These are phyloP conservation scores for Paralichthys olivaceus DNA, from an alignment of 2,113 vertebrate genomes.

Conservation along the genomic window DNA sequence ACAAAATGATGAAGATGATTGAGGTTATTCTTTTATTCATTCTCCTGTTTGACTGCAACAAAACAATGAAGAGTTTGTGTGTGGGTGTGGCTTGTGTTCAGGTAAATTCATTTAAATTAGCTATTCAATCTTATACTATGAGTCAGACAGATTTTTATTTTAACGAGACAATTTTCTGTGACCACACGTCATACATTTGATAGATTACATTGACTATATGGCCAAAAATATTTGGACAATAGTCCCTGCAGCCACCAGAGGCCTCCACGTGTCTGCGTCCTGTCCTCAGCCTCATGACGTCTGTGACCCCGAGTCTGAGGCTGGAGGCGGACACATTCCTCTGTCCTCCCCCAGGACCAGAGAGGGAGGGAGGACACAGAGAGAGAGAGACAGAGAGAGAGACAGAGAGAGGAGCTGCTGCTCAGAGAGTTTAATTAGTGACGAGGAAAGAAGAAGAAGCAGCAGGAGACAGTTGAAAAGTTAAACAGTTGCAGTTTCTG, in stretches of 20 bases:
- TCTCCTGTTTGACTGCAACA: not conserved
- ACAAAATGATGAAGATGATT: too few relatives aligned
- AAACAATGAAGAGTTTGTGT: not conserved
- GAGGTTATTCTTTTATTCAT: too few relatives aligned
- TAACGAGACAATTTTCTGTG: not conserved
- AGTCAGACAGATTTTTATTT: not conserved
- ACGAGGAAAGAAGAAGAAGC: conserved; percentile 32
- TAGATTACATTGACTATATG: not conserved
- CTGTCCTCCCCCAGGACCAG: conserved; percentile 56
- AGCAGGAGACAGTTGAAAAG: conserved; percentile 22
- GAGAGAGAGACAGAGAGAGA: not conserved
- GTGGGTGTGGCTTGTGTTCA: not conserved
- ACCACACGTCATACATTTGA: not conserved
- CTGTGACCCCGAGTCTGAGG: conserved; percentile 43
- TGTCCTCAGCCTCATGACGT: conserved; percentile 8
- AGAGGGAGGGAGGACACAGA: not conserved
- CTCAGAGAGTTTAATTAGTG: conserved; percentile 46
- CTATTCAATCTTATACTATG: not conserved
- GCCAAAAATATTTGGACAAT: conserved; percentile 1
- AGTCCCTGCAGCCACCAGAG: conserved; percentile 12
- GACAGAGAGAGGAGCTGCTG: conserved; percentile 1
- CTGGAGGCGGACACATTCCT: conserved; percentile 71
- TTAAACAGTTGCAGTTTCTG: too few relatives aligned
- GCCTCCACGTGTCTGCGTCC: conserved; percentile 16
- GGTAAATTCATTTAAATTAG: not conserved